These are phyloP conservation scores for Dolichallabes microphthalmus DNA, from an alignment of 2,113 vertebrate genomes.

Conservation along the genomic window DNA sequence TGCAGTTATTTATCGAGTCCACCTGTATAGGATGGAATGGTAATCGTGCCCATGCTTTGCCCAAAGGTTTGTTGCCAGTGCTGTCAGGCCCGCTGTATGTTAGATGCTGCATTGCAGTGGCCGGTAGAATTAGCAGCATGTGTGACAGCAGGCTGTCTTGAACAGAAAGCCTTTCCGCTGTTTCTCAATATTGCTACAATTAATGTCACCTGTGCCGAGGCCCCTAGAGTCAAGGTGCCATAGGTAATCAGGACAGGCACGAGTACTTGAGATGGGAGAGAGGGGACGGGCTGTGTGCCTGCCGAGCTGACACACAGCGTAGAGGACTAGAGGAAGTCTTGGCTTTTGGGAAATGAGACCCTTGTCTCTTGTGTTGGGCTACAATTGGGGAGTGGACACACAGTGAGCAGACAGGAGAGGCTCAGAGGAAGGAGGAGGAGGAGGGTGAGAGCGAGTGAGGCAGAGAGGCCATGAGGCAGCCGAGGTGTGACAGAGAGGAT, in stretches of 20 bases:
- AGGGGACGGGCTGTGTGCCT: conserved; percentile 60
- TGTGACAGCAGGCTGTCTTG: conserved; percentile 60
- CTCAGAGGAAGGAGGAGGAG: conserved; percentile 52
- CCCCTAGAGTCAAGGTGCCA: conserved; percentile 71
- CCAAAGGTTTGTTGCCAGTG: conserved; percentile 38
- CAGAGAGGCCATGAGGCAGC: conserved; percentile 53
- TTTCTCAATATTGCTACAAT: conserved; percentile 55
- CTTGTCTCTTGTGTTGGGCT: conserved; percentile 42
- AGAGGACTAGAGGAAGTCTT: conserved; percentile 40
- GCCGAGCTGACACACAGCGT: conserved; percentile 43
- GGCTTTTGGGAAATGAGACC: conserved; percentile 53
- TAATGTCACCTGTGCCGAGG: conserved; percentile 69
- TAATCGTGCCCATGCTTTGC: conserved; percentile 20
- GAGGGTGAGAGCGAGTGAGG: conserved; percentile 35
- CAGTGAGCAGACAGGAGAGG: conserved; percentile 58
- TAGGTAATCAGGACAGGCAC: conserved; percentile 70
- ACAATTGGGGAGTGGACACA: conserved; percentile 40
- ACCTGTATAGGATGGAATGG: conserved; percentile 19
- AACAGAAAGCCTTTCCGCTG: conserved; percentile 50
- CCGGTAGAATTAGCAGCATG: conserved; percentile 53
- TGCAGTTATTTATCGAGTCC: conserved; percentile 24
- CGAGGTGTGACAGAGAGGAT: conserved; percentile 59
- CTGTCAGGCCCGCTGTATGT: conserved; percentile 42
- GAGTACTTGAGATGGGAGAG: conserved; percentile 63
- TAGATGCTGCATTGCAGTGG: conserved; percentile 53